Base-by-base conservation (phyloP, 2,113 vertebrate species). In the Sinocyclocheilus grahami region DNA sequence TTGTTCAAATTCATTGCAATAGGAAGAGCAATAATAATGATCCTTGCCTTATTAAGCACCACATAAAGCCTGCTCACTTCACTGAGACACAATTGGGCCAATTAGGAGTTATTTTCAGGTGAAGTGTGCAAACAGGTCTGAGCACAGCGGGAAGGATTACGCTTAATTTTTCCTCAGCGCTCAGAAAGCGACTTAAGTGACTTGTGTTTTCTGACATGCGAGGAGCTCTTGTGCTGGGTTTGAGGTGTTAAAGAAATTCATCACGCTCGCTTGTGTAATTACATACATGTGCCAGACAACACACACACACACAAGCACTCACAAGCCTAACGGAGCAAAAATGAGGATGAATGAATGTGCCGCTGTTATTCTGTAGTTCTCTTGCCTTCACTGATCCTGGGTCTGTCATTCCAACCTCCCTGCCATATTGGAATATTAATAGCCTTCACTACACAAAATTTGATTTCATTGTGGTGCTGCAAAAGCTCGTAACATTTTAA, bases 351-450 rank as follows among this genome's bases (percentile, higher is more conserved):
- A 89, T 89, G 83, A 90, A 87, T 88, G 42, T 71, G 76, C 71
- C 16, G 58, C 79, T 89, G 87, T 85, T 74, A 86, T 60, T 90
- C 91, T 89, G 72, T 86, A 88, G 82, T 85, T 71, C 90, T 89
- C 63, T 88, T 90, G 87, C 84, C 86, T 89, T 86, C 88, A 90
- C 89, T 92, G 92, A 91, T 92, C 90, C 83, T 88, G 78, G 90
- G 92, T 90, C 86, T 90, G 86, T 67, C 80, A 71, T 91, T 86
- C 90, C 89, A 89, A 87, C 90, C 91, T 92, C 91, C 89, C 87
- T 90, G 91, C 85, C 87, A 87, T 92, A 88, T 91, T 90, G 89
- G 90, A 94, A 94, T 94, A 94, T 93, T 94, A 94, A 95, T 94
- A 93, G 93, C 92, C 90, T 91, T 94, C 91, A 93, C 94, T 94